Evolutionary conservation across 2,888 invertebrate species (phyloP), one percentile per base, ranked within the genome.

Genomic region (Parasteatoda lunata): DNA sequence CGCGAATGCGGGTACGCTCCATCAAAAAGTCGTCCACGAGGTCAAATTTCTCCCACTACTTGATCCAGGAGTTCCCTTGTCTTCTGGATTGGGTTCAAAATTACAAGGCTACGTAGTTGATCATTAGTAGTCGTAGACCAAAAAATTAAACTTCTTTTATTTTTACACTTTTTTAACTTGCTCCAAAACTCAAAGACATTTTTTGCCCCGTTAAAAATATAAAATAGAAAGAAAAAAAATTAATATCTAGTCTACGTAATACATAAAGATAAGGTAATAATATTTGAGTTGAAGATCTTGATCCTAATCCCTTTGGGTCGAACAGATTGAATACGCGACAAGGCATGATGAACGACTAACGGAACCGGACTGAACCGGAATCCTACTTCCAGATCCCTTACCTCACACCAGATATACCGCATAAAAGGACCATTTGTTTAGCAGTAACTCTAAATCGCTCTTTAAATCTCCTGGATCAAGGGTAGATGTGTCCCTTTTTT

Each of bases 371-470:
- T 86, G 85, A 77, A 80, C 80, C 51, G 68, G 75, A 84, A 84
- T 75, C 84, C 69, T 54, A 45, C 68, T 30, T 49, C 77, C 65
- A 52, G 30, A 71, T 77, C 72, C 72, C 83, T 59, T 72, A 66
- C 77, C 77, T 72, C 71, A 80, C 77, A 79, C 52, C 72, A 80
- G 80, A 80, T 86, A 76, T 77, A 77, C 68, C 85, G 85, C 85
- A 86, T 86, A 86, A 86, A 80, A 79, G 85, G 66, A 70, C 85
- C 85, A 86, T 86, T 86, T 86, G 85, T 86, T 86, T 86, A 66
- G 71, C 54, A 71, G 70, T 48, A 72, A 70, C 70, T 51, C 85
- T 86, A 86, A 86, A 86, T 86, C 85, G 85, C 66, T 54, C 52
- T n/a, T 49, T 86, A 86, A 86, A 72, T 66, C 79, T 69, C 85